Evolutionary conservation across 2,888 invertebrate genomes (phyloP).

Genomic region (Ophioninae sp.): DNA sequence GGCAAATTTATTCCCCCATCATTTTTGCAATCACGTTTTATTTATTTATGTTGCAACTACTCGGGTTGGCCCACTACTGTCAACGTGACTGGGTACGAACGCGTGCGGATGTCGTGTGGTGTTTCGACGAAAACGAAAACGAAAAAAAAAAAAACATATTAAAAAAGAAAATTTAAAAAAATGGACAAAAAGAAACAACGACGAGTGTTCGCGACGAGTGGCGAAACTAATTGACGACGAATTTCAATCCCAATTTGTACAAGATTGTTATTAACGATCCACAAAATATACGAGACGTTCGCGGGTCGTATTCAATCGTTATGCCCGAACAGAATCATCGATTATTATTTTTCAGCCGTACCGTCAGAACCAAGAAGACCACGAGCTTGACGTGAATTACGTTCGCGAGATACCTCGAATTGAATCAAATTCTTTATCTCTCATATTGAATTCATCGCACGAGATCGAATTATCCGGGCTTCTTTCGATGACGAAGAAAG

Average conservation of each 20-base stretch:
- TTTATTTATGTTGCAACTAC: constrained; percentile 52
- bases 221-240: constrained; percentile 60
- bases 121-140: constrained; percentile 18
- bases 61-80: constrained; percentile 63
- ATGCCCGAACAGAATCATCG: constrained; percentile 11
- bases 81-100: constrained; percentile 53
- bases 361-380: constrained; percentile 11
- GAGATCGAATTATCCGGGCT: constrained; percentile 34
- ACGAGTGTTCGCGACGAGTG: constrained; percentile 30
- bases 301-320: constrained; percentile 48
- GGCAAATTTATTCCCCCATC: constrained; percentile 55
- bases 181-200: not conserved
- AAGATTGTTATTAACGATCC: constrained; percentile 63
- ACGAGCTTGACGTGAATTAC: constrained; percentile 61
- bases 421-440: constrained; percentile 55
- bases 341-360: constrained; percentile 45
- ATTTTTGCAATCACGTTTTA: constrained; percentile 43
- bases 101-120: constrained; percentile 30
- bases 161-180: not conserved
- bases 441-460: constrained; percentile 51
- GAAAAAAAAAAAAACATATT: not conserved
- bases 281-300: constrained; percentile 47
- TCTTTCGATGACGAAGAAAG: constrained; percentile 3
- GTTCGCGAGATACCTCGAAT: constrained; percentile 49
- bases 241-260: constrained; percentile 65